Conservation (phyloP, 2,888 invertebrate genomes). For the Heliconius cydno region DNA sequence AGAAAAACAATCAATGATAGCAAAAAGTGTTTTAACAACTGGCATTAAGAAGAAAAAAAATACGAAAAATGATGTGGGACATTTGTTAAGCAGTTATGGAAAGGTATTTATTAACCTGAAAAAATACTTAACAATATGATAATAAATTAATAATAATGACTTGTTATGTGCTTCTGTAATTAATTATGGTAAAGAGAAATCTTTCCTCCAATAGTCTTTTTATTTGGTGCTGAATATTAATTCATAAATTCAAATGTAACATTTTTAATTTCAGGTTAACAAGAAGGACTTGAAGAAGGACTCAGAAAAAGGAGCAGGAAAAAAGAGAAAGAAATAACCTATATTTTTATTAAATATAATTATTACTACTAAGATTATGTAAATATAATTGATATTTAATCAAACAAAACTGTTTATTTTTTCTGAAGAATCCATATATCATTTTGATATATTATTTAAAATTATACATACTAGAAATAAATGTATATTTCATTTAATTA, state of each 20-base stretch:
- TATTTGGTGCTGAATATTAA: not conserved
- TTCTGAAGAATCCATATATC: not conserved
- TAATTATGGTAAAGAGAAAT: too few relatives aligned
- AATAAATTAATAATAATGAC: too few relatives aligned
- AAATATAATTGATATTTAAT: not conserved
- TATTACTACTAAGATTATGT: not conserved
- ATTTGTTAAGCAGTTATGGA: constrained; percentile 75
- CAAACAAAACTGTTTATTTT: not conserved
- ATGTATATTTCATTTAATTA: too few relatives aligned
- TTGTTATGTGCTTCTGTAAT: too few relatives aligned
- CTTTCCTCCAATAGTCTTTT: not conserved
- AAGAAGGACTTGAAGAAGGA: constrained; percentile 76
- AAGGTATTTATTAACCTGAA: constrained; percentile 60
- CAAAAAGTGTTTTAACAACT: constrained; percentile 83
- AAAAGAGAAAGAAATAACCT: constrained; percentile 64
- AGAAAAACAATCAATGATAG: constrained; percentile 83
- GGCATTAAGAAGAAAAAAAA: constrained; percentile 75
- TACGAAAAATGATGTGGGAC: constrained; percentile 74
- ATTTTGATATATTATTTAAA: too few relatives aligned
- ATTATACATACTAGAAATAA: too few relatives aligned
- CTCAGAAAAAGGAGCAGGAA: constrained; percentile 57
- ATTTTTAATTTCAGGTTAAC: constrained; percentile 62
- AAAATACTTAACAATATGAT: too few relatives aligned
- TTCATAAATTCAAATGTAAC: not conserved
- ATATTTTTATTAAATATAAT: not conserved